Evolutionary conservation across 1,140 invertebrate species (phyloP), one percentile per base, ranked within the genome.

Genomic region (Nilaparvata lugens): DNA sequence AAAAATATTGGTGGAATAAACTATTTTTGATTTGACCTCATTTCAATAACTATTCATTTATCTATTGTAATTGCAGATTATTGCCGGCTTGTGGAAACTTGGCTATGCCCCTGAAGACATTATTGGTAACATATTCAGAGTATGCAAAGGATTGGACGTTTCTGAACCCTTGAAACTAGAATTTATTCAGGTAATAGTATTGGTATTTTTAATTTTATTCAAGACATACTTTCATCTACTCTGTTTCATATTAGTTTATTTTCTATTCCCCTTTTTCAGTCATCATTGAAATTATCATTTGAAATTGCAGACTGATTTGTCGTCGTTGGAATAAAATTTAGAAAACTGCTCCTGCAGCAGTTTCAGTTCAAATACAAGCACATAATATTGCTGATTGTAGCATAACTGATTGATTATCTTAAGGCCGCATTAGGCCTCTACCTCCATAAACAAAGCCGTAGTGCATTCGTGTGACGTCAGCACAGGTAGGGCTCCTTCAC

Each of bases 61-160:
- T 48, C 18, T 48, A 48, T 18, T 48, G 55, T 65, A 68, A 63
- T 67, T 72, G 18, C 65, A 88, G 82, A 83, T 94, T 28, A 82
- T 98, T 69, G 79, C 84, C 13, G 87, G 94, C 72, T 76, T 98
- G 19, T 96, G 91, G 87, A 87, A 85, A 69, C 77, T 97, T 56
- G 96, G 96, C 1, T 98, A 98, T 75, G 93, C 94, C 1, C 81
- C 93, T 1, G 94, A 98, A 75, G 96, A 99, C 78, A 92, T 99
- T 45, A 91, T 99, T 63, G 84, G 84, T 57, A 98, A 95, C 74
- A 86, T 98, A 52, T 97, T 97, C 73, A 83, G 91, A 66, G 93
- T 98, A 11, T 87, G 87, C 71, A 98, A 98, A 77, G 89, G 84
- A 68, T 78, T 93, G 65, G 79, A 83, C 43, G 85, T 93, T 64